Base-by-base conservation (phyloP, 1,140 invertebrate species). In the Cyphomyrmex costatus region DNA sequence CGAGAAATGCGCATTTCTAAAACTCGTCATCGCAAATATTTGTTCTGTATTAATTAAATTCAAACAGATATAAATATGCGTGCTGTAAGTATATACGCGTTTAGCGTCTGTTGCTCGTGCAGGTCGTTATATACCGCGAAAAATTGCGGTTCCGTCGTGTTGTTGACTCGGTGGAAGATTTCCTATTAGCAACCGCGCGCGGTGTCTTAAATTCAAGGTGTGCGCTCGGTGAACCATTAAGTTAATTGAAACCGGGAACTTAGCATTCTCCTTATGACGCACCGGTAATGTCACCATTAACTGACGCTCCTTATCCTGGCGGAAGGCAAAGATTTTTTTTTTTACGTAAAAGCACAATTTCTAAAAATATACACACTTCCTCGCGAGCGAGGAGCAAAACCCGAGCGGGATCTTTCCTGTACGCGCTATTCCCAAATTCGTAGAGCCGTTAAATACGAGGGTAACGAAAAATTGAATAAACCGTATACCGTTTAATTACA, bases 281-380 rank as follows among this genome's bases (percentile, higher is more conserved):
- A 76, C 70, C 83, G 83, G 83, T 89, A 89, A 88, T 89, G 77
- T 80, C 21, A 19, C 87, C 87, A 88, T 89, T 89, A 86, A 36
- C 24, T 53, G 82, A 33, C 83, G 85, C 76, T 77, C 68, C 82
- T 88, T 68, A 53, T 61, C 68, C 80, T 77, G 58, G 58, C 49
- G 68, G 42, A 82, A 53, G 79, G 33, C 58, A 71, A 46, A 42
- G 68, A 58, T 73, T 56, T n/a, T n/a, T n/a, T n/a, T n/a, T n/a
- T 53, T 42, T 19, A 27, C 33, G 53, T 83, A 30, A 74, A 73
- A 46, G 68, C 68, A n/a, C n/a, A 60, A 60, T 73, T 82, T 73
- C 30, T 73, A 73, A 73, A 83, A 53, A 60, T 70, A 60, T 61
- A n/a, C n/a, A n/a, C 53, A n/a, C 27, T 30, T 49, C 61, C 10